phyloP scores from a whole-genome alignment of 1,140 invertebrate species.

The Zaprionus africanus region DNA sequence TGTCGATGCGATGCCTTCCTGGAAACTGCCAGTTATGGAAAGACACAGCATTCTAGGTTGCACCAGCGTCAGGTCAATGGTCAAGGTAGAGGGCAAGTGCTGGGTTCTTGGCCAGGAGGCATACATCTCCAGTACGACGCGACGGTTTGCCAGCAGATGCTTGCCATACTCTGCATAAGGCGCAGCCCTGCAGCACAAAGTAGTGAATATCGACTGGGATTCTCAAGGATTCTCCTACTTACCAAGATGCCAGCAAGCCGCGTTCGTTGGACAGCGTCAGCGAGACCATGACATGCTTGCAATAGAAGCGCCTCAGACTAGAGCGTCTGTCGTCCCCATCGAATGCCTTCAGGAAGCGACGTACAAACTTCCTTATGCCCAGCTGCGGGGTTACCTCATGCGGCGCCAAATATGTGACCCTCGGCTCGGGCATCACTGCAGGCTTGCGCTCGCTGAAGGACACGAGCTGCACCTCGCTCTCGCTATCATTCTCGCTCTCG shows the following conservation, averaged over 20 bases:
- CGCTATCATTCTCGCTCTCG: neutral
- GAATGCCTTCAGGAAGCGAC: slow-evolving; percentile 32
- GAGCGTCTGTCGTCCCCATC: slow-evolving; percentile 1
- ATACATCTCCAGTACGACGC: slow-evolving; percentile 21
- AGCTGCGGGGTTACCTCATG: slow-evolving; percentile 2
- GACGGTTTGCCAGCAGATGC: slow-evolving; percentile 13
- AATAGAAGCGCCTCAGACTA: slow-evolving; percentile 22
- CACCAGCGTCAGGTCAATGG: slow-evolving; percentile 28
- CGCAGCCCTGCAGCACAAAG: slow-evolving; percentile 1
- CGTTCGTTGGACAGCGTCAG: slow-evolving; percentile 4
- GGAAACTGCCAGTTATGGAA: slow-evolving; percentile 30
- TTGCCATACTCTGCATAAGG: slow-evolving; percentile 10
- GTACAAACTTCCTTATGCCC: slow-evolving; percentile 15
- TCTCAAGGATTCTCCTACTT: neutral
- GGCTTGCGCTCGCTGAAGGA: slow-evolving; percentile 22
- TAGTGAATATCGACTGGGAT: neutral
- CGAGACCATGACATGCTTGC: slow-evolving; percentile 12
- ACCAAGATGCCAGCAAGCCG: slow-evolving; percentile 12
- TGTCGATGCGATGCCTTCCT: neutral
- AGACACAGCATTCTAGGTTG: slow-evolving; percentile 8
- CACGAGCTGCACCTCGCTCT: slow-evolving; percentile 26
- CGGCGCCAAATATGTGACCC: slow-evolving; percentile 18
- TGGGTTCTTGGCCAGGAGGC: slow-evolving; percentile 19
- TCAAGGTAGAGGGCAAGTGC: slow-evolving; percentile 33
- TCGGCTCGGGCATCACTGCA: slow-evolving; percentile 10